Percentiles rank a stretch among this genome's conserved stretches.
These are phyloP conservation scores for Agriopis marginaria DNA, from an alignment of 2,888 invertebrate species.

Conservation along the genomic window DNA sequence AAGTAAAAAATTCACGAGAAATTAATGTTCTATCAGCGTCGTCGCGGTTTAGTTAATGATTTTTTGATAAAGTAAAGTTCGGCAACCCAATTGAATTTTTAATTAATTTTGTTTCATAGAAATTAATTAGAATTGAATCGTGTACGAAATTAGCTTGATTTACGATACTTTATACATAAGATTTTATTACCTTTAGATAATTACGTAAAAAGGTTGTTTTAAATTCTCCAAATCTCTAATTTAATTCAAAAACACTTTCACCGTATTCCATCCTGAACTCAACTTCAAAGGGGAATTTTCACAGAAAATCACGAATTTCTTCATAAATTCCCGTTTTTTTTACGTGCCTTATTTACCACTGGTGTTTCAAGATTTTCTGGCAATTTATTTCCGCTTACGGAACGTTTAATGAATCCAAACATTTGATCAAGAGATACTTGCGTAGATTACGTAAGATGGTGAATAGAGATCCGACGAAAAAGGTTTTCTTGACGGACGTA, in stretches of 20 bases:
- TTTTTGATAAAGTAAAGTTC: slow-evolving; percentile 16
- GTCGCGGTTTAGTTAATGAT: slow-evolving; percentile 7
- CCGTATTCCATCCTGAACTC: slow-evolving; percentile 13
- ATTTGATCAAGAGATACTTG: slow-evolving; percentile 48
- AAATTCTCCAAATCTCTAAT: background rate
- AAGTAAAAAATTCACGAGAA: background rate
- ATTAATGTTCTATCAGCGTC: background rate
- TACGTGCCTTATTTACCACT: slow-evolving; percentile 44
- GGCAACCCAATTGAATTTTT: slow-evolving; percentile 10
- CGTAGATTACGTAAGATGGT: slow-evolving; percentile 35
- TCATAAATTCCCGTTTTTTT: slow-evolving; percentile 32
- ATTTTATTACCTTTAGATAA: background rate
- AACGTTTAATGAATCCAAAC: slow-evolving; percentile 52
- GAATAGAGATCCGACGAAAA: slow-evolving; percentile 32
- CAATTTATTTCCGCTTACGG: slow-evolving; percentile 48
- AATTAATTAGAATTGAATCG: background rate
- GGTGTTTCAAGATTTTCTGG: slow-evolving; percentile 41
- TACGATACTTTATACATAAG: background rate
- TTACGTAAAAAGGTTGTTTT: background rate
- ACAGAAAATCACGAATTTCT: slow-evolving; percentile 21
- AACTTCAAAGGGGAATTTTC: slow-evolving; percentile 34
- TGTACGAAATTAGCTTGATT: background rate
- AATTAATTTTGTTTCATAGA: slow-evolving; percentile 15
- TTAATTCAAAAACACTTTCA: slow-evolving; percentile 18
- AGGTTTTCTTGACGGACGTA: slow-evolving; percentile 20